Evolutionary conservation across 1,140 invertebrate genomes (phyloP).

Genomic region (Drosophila chauvacae): DNA sequence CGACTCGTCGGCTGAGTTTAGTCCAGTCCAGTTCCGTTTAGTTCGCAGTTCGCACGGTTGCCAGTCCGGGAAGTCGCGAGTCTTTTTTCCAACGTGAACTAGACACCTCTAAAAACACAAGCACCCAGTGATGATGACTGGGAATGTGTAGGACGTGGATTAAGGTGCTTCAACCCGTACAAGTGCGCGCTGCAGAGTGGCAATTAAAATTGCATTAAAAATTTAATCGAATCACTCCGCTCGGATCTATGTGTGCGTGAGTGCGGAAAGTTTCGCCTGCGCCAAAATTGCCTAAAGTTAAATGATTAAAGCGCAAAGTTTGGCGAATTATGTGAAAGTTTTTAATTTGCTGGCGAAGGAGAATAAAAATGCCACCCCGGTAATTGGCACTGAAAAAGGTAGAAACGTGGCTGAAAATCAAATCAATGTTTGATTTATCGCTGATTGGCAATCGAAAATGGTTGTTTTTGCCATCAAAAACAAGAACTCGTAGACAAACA

Average conservation of each 20-base stretch:
- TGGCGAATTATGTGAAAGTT: slow-evolving; percentile 53
- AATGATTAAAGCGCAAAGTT: slow-evolving; percentile 38
- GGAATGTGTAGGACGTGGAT: slow-evolving; percentile 51
- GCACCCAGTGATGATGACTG: slow-evolving; percentile 5
- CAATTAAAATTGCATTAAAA: slow-evolving; percentile 65
- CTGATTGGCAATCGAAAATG: slow-evolving; percentile 40
- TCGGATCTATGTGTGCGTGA: slow-evolving; percentile 12
- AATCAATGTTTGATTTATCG: slow-evolving; percentile 51
- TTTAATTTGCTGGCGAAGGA: slow-evolving; percentile 16
- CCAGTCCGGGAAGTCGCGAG: slow-evolving; percentile 9
- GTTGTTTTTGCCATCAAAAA: slow-evolving; percentile 37
- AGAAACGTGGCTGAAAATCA: slow-evolving; percentile 38
- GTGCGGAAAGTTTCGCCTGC: slow-evolving; percentile 35
- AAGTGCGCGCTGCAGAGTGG: slow-evolving; percentile 52
- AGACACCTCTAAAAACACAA: slow-evolving; percentile 19
- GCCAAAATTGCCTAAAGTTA: slow-evolving; percentile 57
- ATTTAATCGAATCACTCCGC: slow-evolving; percentile 42
- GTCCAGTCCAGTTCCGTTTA: slow-evolving; percentile 32
- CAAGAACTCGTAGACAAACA: slow-evolving; percentile 21
- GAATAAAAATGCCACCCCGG: slow-evolving; percentile 21
- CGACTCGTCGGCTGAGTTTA: slow-evolving; percentile 6
- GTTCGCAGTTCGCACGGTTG: slow-evolving; percentile 29
- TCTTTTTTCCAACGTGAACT: slow-evolving; percentile 17
- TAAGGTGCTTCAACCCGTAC: slow-evolving; percentile 49
- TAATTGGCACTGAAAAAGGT: slow-evolving; percentile 31